Conservation (phyloP, 2,797 vertebrate genomes). For the Hypotaenidia philippensis region DNA sequence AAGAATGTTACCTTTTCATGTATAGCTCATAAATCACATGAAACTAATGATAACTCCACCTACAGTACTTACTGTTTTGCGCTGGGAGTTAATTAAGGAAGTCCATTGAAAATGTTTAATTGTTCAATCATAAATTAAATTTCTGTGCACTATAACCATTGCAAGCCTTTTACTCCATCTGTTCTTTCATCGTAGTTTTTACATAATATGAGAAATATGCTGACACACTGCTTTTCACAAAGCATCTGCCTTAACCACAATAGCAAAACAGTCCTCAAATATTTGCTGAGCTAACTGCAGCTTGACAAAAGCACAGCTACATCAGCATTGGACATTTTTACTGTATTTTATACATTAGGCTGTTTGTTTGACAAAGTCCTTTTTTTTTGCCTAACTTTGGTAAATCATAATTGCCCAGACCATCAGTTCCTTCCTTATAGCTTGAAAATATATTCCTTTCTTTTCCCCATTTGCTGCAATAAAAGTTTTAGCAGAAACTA, state of each 20-base stretch:
- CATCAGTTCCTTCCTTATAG: neutral
- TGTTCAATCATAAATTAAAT: slow-evolving; percentile 38
- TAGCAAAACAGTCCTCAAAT: slow-evolving; percentile 4
- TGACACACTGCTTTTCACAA: neutral
- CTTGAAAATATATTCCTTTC: neutral
- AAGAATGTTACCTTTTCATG: slow-evolving; percentile 7
- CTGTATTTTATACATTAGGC: neutral
- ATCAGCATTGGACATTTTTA: neutral
- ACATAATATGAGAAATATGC: neutral
- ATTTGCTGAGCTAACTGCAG: neutral
- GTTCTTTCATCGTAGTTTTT: slow-evolving; percentile 23
- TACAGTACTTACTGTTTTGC: neutral
- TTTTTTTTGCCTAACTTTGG: neutral
- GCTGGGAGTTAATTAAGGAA: slow-evolving; percentile 40
- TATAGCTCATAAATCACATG: slow-evolving; percentile 46
- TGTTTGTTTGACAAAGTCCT: neutral
- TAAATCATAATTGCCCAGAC: neutral
- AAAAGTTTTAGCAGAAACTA: neutral
- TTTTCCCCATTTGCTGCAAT: neutral
- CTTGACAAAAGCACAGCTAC: neutral
- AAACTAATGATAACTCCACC: slow-evolving; percentile 21
- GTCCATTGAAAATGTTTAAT: slow-evolving; percentile 20
- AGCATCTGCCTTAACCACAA: neutral
- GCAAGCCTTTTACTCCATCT: slow-evolving; percentile 4
- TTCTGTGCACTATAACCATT: neutral